Evolutionary conservation across 2,113 vertebrate species (phyloP), one percentile per base, ranked within the genome.

Genomic region (Pygoscelis antarcticus): DNA sequence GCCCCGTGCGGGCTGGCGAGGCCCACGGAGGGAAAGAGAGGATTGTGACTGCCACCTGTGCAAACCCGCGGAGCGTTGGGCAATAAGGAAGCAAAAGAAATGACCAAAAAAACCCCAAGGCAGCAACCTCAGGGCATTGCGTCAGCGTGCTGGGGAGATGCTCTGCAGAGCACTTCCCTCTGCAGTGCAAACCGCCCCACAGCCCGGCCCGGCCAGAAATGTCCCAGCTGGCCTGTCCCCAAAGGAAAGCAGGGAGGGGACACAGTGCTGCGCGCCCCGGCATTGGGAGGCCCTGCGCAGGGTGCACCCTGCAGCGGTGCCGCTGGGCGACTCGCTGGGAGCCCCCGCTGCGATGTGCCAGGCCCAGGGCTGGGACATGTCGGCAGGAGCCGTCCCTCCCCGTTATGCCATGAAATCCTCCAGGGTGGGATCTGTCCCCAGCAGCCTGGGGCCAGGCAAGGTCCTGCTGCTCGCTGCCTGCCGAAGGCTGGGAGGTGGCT

Each of bases 81-180:
- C 91, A 97, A 97, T 89, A 61, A 91, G 96, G 96, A 97, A 96
- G 69, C 2, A 29, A 91, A 74, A 93, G 34, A 76, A 94, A 76
- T 61, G 81, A 79, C 91, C 2, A 1, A 89, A 93, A 84, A 91
- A 21, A 1, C 25, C 80, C 47, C 69, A 60, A 82, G 94, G 89
- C 89, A 55, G 81, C 77, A 47, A 36, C 1, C 12, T 64, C 72
- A 71, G 60, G 44, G 25, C 2, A 4, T 93, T 96, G 91, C 27
- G 0, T 82, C 94, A 95, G 77, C 9, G 4, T 0, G 4, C 47
- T 4, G 3, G 55, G 55, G 80, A 75, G 93, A 89, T 57, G 38
- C 79, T 46, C 11, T 62, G 91, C 79, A 66, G 62, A 26, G 26
- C 77, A 7, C 30, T 93, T 93, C 89, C 83, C 87, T 81, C 34